These are phyloP conservation scores for Sclerodermus sp. DNA, from an alignment of 2,888 invertebrate species.

Conservation along the genomic window DNA sequence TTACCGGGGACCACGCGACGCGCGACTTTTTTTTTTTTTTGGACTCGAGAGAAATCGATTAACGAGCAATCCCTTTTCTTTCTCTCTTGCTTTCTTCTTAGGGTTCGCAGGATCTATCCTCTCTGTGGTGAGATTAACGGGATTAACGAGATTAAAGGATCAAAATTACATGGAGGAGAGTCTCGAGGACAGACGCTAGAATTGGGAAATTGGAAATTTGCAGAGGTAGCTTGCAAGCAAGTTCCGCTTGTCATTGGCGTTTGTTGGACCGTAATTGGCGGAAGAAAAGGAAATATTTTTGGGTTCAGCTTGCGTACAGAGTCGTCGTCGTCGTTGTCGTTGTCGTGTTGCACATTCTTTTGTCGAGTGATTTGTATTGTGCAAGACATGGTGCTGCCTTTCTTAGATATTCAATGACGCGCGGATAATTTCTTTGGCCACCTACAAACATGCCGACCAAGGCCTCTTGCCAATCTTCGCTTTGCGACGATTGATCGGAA, in stretches of 20 bases:
- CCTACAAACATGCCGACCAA: slow-evolving; percentile 15
- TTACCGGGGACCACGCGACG: too few relatives aligned
- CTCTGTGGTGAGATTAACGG: too few relatives aligned
- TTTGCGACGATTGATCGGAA: neutral
- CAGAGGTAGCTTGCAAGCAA: neutral
- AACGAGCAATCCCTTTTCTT: neutral
- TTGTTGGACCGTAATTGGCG: too few relatives aligned
- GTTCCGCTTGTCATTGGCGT: neutral
- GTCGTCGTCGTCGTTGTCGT: neutral
- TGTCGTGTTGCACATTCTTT: slow-evolving; percentile 1
- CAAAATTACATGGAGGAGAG: too few relatives aligned
- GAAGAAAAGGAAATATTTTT: too few relatives aligned
- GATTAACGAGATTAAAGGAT: too few relatives aligned
- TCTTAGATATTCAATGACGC: slow-evolving; percentile 20
- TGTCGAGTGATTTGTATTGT: slow-evolving; percentile 1
- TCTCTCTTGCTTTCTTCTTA: neutral
- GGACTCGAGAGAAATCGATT: neutral
- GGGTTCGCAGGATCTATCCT: too few relatives aligned
- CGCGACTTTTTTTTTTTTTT: too few relatives aligned
- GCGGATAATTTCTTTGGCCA: slow-evolving; percentile 24
- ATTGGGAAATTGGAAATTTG: slow-evolving; percentile 1
- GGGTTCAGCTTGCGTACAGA: too few relatives aligned
- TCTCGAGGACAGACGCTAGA: too few relatives aligned
- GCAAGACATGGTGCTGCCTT: slow-evolving; percentile 11
- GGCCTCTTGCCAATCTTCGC: slow-evolving; percentile 1